Evolutionary conservation across 2,888 invertebrate genomes (phyloP), one percentile per base, ranked within the genome.

Genomic region (Dusona sp.): DNA sequence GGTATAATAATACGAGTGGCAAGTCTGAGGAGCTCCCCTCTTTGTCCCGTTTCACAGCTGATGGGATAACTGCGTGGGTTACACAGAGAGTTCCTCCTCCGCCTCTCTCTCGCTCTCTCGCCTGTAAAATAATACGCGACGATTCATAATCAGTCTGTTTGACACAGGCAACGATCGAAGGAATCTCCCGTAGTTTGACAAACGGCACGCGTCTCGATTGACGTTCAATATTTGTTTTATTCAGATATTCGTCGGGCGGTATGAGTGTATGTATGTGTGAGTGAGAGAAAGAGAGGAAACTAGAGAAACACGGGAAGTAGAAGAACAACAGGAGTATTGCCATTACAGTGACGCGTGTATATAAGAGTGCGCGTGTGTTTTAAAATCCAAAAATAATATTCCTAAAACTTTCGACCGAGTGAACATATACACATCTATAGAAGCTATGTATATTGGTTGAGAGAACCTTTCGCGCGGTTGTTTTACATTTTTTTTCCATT

Each of bases 21-120:
- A 75, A 13, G 25, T 61, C 38, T 68, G 25, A 3, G 25, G 29
- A 61, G 61, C n/a, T 70, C 68, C 81, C 65, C 88, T 83, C 88
- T 73, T 80, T 80, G 79, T 73, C 25, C 48, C 36, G n/a, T 82
- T 68, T 38, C 85, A 86, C 85, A 89, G 88, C 89, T 89, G 90
- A 90, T 90, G 88, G 86, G 90, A 90, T 90, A 90, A 90, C 87
- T 83, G 83, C 42, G 54, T 73, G 73, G 25, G 84, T 80, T 38
- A 25, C 29, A 33, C 36, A 48, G 54, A 13, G 25, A 36, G n/a
- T 25, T 25, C 78, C 36, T 33, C 22, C 65, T 42, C n/a, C 11
- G 29, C 25, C 70, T 79, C 70, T 45, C 29, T 54, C 57, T 57
- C 19, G 57, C 42, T 16, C 16, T 70, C 33, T 33, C 25, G 57